Evolutionary conservation across 2,797 vertebrate species (phyloP), one percentile per base, ranked within the genome.

Genomic region (Momotus momota): DNA sequence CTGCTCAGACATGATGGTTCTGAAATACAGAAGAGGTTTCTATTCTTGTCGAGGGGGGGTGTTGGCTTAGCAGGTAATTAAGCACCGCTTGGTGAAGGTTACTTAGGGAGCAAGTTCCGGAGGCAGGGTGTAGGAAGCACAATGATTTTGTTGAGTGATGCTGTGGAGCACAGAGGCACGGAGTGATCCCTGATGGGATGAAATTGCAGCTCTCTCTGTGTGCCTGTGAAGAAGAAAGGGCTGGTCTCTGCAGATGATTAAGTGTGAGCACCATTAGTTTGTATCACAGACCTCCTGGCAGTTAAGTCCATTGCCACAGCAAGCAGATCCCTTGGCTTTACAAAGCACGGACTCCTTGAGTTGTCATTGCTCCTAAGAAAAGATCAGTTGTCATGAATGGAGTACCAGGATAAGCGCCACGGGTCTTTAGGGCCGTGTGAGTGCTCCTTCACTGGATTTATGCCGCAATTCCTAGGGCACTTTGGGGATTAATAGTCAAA

Each of bases 401-500:
- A 92, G 82, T 52, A 29, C 75, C 64, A 48, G 88, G 82, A 91
- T 77, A 86, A 96, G 77, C 1, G 2, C 41, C 86, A 88, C 93
- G 64, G 66, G 75, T 96, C 95, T 96, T 93, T 14, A 83, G 93
- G 93, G 92, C 73, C 66, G 0, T 88, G 72, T 96, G 94, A 96
- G 88, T 79, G 64, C 88, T 94, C 91, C 95, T 96, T 96, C 54
- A 23, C 72, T 93, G 93, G 81, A 90, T 94, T 95, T 96, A 94
- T 95, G 88, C 83, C 41, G 38, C 66, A 71, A 67, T 95, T 96
- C 79, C 90, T 93, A 75, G 90, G 93, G 88, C 73, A 66, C 92
- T 90, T 86, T 92, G 67, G 93, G 81, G 87, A 93, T 96, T 97
- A 95, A 93, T 82, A 88, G 90, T 94, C 74, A 97, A 95, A 92